Evolutionary conservation across 1,140 invertebrate species (phyloP), one percentile per base, ranked within the genome.

Genomic region (Pseudomyrmex gracilis): DNA sequence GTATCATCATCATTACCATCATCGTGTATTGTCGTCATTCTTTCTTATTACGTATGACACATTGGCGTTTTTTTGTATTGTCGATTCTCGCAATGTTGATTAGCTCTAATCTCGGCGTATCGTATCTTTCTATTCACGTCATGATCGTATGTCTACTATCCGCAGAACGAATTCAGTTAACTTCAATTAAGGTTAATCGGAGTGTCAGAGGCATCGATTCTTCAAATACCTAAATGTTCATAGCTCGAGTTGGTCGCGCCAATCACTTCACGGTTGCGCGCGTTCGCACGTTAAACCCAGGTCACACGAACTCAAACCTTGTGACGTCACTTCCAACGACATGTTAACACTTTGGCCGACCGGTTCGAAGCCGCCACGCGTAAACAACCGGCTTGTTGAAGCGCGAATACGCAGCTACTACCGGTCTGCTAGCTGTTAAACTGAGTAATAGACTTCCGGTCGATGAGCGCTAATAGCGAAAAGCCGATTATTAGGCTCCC

Each of bases 181-280:
- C 53, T 80, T 70, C 55, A 80, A 80, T 80, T 80, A 80, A 34
- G 76, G 76, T 80, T 80, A 80, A 80, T 12, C 43, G 34, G 34
- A 70, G 66, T 20, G 43, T 60, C 20, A 70, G 53, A 70, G 15
- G 10, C 43, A 80, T 80, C 43, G 76, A 80, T 80, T 80, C 12
- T 68, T 49, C 17, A 70, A 78, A 68, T 57, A 34, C 34, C 34
- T 34, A 8, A 70, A 70, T 17, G 66, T 47, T 43, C 17, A 63
- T 43, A 53, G 24, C 45, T 63, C 24, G 43, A 53, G 13, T 45
- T 9, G 34, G 34, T 34, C 47, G 15, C 60, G 24, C 60, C 76
- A 70, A 70, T 80, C 45, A 67, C n/a, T 60, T 49, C 7, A 34
- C 34, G 10, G 55, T 77, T 45, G 1, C 34, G 20, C 15, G 20